phyloP scores from a whole-genome alignment of 1,140 invertebrate species.

The Philotrypesis tridentata region DNA sequence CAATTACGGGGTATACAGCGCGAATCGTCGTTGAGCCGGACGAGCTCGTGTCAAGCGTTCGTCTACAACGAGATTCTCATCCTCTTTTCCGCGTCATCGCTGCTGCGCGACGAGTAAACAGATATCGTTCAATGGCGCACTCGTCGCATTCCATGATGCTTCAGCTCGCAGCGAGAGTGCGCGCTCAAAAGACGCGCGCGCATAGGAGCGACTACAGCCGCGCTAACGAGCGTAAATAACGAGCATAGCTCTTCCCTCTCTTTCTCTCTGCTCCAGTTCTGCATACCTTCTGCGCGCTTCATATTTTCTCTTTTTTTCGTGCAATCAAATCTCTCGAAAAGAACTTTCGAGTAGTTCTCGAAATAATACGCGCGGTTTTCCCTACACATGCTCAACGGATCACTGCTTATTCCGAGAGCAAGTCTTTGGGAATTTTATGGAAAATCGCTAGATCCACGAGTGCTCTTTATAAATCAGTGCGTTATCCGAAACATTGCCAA shows the following conservation, averaged over 20 bases:
- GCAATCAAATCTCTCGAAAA: not conserved
- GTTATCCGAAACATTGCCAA: not conserved
- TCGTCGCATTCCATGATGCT: constrained; percentile 23
- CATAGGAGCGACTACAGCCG: not conserved
- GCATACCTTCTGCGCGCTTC: not conserved
- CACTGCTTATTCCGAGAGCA: too few relatives aligned
- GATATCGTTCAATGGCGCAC: constrained; percentile 34
- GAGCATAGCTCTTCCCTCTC: not conserved
- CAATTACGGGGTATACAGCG: too few relatives aligned
- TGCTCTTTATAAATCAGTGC: too few relatives aligned
- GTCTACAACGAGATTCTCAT: not conserved
- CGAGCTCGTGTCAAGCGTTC: not conserved
- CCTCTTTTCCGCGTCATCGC: constrained; percentile 31
- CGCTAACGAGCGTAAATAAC: constrained; percentile 33
- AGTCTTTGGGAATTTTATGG: not conserved
- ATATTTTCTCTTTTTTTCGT: not conserved
- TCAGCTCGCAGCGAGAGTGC: not conserved
- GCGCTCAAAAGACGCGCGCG: not conserved
- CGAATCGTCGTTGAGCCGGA: not conserved
- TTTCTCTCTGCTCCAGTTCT: not conserved
- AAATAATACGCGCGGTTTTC: too few relatives aligned
- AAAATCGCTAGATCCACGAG: too few relatives aligned
- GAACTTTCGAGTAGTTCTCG: too few relatives aligned
- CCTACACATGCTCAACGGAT: too few relatives aligned
- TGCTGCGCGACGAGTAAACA: constrained; percentile 26